A percentile compares a stretch with the other conserved stretches of the same genome.
Evolutionary conservation across 2,113 vertebrate genomes (phyloP).

Genomic region (Erythrocebus patas): DNA sequence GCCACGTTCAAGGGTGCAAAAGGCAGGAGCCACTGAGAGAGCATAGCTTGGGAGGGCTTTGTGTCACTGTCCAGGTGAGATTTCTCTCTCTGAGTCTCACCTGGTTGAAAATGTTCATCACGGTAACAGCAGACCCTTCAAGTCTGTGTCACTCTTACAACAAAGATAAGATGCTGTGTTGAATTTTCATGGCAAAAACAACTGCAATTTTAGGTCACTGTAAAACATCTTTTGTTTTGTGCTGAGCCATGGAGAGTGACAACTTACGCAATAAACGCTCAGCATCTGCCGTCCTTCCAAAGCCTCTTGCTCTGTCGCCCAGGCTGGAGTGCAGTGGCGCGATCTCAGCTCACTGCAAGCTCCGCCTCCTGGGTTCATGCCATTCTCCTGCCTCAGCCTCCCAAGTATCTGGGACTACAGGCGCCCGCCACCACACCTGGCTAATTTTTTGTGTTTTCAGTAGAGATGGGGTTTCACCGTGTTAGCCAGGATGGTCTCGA

Average conservation of each 20-base stretch:
- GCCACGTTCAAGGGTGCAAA: background rate
- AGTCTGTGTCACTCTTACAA: background rate
- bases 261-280: background rate
- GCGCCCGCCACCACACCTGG: fast-evolving
- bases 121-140: background rate
- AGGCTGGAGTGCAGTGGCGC: too few species aligned
- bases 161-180: background rate
- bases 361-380: too few species aligned
- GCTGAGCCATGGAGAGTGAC: background rate
- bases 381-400: too few species aligned
- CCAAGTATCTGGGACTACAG: too few species aligned
- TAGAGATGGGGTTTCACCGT: too few species aligned
- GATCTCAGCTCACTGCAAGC: too few species aligned
- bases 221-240: background rate
- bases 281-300: background rate
- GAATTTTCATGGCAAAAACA: background rate
- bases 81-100: background rate
- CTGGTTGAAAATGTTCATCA: background rate
- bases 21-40: background rate
- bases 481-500: too few species aligned
- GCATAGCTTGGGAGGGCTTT: background rate
- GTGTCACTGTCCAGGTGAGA: background rate
- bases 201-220: background rate
- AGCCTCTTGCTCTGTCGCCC: background rate
- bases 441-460: too few species aligned